These are phyloP conservation scores for Vulpes ferrilata DNA, from an alignment of 2,113 vertebrate genomes.

Conservation along the genomic window DNA sequence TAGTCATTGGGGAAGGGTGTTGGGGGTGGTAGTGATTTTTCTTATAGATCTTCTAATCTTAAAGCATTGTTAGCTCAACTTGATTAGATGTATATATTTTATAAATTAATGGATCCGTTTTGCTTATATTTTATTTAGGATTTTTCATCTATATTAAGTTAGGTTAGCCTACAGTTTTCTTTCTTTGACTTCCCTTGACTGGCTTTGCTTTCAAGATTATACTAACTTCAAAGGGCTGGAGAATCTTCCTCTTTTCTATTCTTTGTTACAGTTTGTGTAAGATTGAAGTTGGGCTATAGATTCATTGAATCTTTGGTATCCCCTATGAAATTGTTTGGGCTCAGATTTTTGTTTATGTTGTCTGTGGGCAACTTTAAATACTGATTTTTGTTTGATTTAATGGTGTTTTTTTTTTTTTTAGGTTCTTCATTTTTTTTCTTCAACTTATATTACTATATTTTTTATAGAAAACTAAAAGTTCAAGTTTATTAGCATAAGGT, in stretches of 20 bases:
- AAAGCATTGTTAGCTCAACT: neutral
- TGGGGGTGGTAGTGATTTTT: neutral
- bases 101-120: neutral
- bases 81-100: neutral
- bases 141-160: neutral
- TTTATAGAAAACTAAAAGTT: neutral
- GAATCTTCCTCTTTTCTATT: neutral
- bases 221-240: neutral
- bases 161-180: neutral
- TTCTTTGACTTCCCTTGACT: neutral
- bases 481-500: neutral
- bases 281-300: neutral
- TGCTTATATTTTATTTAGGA: neutral
- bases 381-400: neutral
- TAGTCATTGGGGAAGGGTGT: too few relatives aligned
- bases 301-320: neutral
- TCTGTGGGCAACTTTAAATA: neutral
- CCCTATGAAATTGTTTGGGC: neutral
- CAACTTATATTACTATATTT: neutral
- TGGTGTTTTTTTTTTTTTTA: neutral
- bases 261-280: neutral
- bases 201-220: neutral
- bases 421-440: neutral
- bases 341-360: neutral
- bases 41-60: conserved; percentile 12